Base-by-base conservation (phyloP, 2,797 vertebrate species). In the Anableps anableps region DNA sequence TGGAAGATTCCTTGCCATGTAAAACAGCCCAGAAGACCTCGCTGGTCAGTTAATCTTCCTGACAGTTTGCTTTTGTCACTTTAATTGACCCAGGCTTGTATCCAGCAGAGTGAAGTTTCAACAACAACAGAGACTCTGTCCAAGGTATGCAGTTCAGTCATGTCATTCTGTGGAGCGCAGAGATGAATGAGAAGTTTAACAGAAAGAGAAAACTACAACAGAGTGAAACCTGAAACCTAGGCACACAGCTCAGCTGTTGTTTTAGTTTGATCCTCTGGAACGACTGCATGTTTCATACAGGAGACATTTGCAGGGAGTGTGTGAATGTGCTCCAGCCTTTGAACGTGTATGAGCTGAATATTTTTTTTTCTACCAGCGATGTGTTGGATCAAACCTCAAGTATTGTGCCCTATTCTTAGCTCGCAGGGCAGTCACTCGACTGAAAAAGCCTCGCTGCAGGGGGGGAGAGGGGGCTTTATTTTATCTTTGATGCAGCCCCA, bases 11-110 rank as follows among this genome's bases (percentile, higher is more conserved):
- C 80, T 41, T 85, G 87, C 84, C 89, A 90, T 80, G 76, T 86
- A 75, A 83, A 87, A 90, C 75, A 83, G 75, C 81, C 86, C 86
- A 80, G 88, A 81, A 87, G 81, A 74, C 82, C 78, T 78, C 34
- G 50, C 81, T 85, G 86, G 9, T 88, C 87, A 88, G 72, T 84
- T 82, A 78, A 85, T 83, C 74, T 82, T 79, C 82, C 87, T 87
- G 93, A 94, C 90, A 72, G 88, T 94, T 94, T 91, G 81, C 86
- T 79, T 87, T 86, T 92, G 92, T 94, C 90, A 87, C 89, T 81
- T 87, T 91, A 93, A 93, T 89, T 88, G 81, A 88, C 84, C 86
- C 81, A 78, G 83, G 76, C 87, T 91, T 80, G 36, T 80, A 64
- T 88, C 89, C 80, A 79, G 81, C 80, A 85, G 90, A 80, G 70